Percentiles rank a stretch among this genome's conserved stretches.
These are phyloP conservation scores for Dynastes hyllus DNA, from an alignment of 2,888 invertebrate species.

Conservation along the genomic window DNA sequence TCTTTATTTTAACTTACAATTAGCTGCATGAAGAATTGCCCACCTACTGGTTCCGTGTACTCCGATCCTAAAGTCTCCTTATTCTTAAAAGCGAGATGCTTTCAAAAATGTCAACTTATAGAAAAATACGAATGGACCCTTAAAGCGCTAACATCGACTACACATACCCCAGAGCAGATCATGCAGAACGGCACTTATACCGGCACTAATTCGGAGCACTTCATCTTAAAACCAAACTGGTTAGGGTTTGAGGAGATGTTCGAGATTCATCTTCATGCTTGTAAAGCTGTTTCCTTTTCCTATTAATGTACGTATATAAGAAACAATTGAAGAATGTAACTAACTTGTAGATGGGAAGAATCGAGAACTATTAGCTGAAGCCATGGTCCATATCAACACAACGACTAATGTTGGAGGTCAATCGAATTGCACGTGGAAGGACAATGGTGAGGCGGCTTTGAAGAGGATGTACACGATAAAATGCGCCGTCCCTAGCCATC, in stretches of 20 bases:
- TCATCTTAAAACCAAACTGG: conserved; percentile 10
- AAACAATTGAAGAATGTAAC: too few species aligned
- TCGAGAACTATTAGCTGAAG: neutral
- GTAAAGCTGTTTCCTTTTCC: neutral
- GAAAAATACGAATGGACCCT: conserved; percentile 22
- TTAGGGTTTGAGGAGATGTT: neutral
- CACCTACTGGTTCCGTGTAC: conserved; percentile 8
- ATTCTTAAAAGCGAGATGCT: conserved; percentile 16
- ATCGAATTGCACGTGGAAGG: neutral
- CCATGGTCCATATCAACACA: neutral
- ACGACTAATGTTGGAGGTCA: conserved; percentile 13
- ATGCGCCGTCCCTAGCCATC: neutral
- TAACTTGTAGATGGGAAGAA: neutral
- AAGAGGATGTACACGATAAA: conserved; percentile 1
- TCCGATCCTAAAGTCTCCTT: neutral
- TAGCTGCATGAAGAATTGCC: conserved; percentile 46
- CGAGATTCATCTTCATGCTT: neutral
- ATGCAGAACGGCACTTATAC: conserved; percentile 2
- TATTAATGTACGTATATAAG: too few species aligned
- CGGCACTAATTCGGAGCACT: neutral
- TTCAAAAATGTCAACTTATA: neutral
- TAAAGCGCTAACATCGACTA: neutral
- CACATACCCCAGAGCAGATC: neutral
- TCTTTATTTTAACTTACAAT: neutral
- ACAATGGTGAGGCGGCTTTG: neutral